Percentiles rank a stretch among this genome's conserved stretches.
Evolutionary conservation across 2,888 invertebrate species (phyloP).

Genomic region (Anodontia alba): DNA sequence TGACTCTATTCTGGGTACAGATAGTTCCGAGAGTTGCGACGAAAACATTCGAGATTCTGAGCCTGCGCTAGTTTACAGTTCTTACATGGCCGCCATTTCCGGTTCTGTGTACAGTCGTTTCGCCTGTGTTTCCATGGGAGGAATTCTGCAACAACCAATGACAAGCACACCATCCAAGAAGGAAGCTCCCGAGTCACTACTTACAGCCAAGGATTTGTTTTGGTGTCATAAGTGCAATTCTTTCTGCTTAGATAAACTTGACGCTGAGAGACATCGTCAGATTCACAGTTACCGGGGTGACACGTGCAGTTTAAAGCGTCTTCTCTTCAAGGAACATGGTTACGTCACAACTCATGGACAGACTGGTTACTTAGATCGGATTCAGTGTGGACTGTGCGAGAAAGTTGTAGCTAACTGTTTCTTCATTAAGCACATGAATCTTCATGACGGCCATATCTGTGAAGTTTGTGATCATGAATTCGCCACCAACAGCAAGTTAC

Average conservation of each 20-base stretch:
- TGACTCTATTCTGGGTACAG: constrained; percentile 31
- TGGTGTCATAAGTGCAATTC: constrained; percentile 60
- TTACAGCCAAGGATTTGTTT: constrained; percentile 8
- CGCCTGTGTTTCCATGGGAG: background rate
- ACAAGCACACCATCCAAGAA: constrained; percentile 23
- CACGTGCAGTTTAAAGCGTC: constrained; percentile 36
- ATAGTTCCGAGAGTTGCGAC: background rate
- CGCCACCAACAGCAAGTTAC: constrained; percentile 52
- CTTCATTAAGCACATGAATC: constrained; percentile 56
- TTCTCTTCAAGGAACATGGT: constrained; percentile 33
- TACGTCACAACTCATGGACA: constrained; percentile 43
- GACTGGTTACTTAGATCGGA: constrained; percentile 38
- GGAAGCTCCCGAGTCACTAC: background rate
- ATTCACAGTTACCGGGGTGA: constrained; percentile 28
- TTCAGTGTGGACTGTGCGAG: constrained; percentile 55
- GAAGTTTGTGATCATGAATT: constrained; percentile 51
- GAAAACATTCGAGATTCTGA: background rate
- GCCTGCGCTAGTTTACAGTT: constrained; percentile 33
- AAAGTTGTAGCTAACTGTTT: constrained; percentile 53
- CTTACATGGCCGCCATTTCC: constrained; percentile 4
- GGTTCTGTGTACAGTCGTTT: constrained; percentile 9
- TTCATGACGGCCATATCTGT: constrained; percentile 58
- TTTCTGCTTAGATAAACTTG: constrained; percentile 37
- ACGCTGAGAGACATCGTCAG: constrained; percentile 44
- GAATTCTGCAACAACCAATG: constrained; percentile 12